Percentiles rank a stretch among this genome's conserved stretches.
Evolutionary conservation across 2,113 vertebrate genomes (phyloP).

Genomic region (Baryphthengus martii): DNA sequence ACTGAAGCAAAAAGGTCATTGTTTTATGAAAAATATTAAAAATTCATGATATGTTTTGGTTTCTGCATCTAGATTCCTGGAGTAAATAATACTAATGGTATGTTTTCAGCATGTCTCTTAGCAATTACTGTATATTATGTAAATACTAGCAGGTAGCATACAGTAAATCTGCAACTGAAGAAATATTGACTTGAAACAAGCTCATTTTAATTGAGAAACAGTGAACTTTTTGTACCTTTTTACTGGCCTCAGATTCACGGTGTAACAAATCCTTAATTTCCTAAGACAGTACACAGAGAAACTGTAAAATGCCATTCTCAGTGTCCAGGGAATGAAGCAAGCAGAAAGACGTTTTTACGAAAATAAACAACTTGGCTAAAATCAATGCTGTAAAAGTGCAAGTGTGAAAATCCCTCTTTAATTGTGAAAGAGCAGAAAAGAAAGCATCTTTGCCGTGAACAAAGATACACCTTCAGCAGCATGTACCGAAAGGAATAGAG

Average conservation of each 20-base stretch:
- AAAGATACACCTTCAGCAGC: neutral
- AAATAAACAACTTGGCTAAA: conserved; percentile 56
- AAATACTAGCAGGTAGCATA: conserved; percentile 56
- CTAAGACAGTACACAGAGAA: neutral
- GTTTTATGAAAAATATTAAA: conserved; percentile 65
- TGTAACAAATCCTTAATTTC: conserved; percentile 36
- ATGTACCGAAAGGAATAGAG: rapidly evolving
- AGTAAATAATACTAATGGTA: conserved; percentile 63
- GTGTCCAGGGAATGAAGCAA: conserved; percentile 16
- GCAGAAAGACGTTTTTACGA: conserved; percentile 51
- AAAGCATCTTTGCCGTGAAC: neutral
- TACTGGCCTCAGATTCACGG: neutral
- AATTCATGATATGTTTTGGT: conserved; percentile 45
- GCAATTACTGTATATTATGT: conserved; percentile 60
- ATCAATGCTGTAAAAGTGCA: neutral
- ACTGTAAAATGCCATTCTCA: conserved; percentile 29
- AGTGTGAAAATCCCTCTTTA: conserved; percentile 65
- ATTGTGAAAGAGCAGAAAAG: conserved; percentile 30
- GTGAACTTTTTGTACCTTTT: conserved; percentile 23
- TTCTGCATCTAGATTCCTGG: conserved; percentile 56
- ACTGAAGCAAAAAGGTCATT: conserved; percentile 38
- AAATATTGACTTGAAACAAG: conserved; percentile 40
- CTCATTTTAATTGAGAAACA: conserved; percentile 47
- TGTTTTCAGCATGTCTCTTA: conserved; percentile 55
- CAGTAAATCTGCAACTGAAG: conserved; percentile 56